Percentiles rank a stretch among this genome's conserved stretches.
These are phyloP conservation scores for Drosophila lacteicornis DNA, from an alignment of 1,140 invertebrate genomes.

Conservation along the genomic window DNA sequence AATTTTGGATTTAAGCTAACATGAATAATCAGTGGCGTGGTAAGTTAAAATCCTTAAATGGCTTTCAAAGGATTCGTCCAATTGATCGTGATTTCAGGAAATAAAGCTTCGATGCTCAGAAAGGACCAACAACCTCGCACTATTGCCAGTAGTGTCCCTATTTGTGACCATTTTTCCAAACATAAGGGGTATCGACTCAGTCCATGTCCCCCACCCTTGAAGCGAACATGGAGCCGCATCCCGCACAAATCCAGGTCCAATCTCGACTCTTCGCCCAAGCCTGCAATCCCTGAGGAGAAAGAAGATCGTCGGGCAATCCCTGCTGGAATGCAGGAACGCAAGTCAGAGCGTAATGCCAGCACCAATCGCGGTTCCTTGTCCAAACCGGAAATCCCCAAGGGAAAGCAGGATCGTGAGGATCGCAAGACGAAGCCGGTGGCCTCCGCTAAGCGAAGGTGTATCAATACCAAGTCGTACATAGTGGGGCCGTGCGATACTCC, in stretches of 20 bases:
- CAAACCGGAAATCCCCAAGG: not conserved
- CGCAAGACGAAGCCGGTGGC: not conserved
- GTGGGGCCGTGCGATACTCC: too few species aligned
- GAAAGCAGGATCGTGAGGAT: not conserved
- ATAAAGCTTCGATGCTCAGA: not conserved
- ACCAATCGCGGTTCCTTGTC: too few species aligned
- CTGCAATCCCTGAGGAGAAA: too few species aligned
- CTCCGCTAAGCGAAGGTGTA: too few species aligned
- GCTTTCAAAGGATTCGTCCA: not conserved
- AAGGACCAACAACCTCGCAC: too few species aligned
- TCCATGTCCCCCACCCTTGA: not conserved
- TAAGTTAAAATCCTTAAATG: not conserved
- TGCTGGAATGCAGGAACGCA: not conserved
- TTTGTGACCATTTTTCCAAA: too few species aligned
- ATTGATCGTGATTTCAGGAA: not conserved
- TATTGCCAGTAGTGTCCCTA: too few species aligned
- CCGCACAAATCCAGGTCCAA: not conserved
- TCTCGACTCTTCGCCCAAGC: too few species aligned
- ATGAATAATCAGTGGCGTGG: not conserved
- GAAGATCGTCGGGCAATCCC: too few species aligned
- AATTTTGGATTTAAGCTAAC: not conserved
- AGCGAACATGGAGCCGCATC: too few species aligned
- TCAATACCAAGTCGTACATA: not conserved
- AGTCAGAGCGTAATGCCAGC: not conserved
- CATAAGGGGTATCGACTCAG: too few species aligned